Percentiles rank a stretch among this genome's conserved stretches.
Conservation (phyloP, 92 coral and sea anemone genomes). For the Blastomussa wellsi region DNA sequence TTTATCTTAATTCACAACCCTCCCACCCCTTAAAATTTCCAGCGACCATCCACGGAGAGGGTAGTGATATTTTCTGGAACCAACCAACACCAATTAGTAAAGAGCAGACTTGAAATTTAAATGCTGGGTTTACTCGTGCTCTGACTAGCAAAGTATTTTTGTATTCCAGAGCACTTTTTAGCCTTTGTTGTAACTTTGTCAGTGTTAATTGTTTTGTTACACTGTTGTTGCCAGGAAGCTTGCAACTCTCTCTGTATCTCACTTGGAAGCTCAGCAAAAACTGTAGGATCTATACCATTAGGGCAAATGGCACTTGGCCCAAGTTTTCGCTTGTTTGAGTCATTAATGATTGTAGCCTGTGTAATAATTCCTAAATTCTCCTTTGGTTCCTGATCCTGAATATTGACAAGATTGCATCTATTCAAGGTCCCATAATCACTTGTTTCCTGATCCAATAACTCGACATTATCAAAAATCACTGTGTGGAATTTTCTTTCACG, state of each 20-base stretch:
- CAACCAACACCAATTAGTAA: no score
- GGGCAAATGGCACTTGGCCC: slow-evolving; percentile 36
- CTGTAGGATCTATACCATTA: slow-evolving; percentile 61
- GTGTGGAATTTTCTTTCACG: background rate
- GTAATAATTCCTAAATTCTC: background rate
- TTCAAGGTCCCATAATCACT: background rate
- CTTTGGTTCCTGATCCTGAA: background rate
- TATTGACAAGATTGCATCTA: background rate
- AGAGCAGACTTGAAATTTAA: background rate
- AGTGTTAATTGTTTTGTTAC: background rate
- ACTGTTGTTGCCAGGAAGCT: slow-evolving; percentile 41
- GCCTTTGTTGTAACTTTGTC: background rate
- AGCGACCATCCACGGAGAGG: no score
- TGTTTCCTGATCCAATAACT: background rate
- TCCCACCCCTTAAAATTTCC: no score
- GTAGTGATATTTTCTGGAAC: no score
- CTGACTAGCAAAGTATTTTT: slow-evolving; percentile 27
- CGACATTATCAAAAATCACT: background rate
- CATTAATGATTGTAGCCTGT: background rate
- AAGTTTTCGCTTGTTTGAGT: no score
- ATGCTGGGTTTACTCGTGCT: background rate
- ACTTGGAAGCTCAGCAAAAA: slow-evolving; percentile 70
- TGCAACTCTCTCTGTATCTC: slow-evolving; percentile 77
- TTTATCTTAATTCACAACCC: no score
- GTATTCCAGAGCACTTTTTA: slow-evolving; percentile 28